A percentile compares a stretch with the other conserved stretches of the same genome.
phyloP scores from a whole-genome alignment of 2,888 invertebrate genomes.

The Thymelicus lineola region DNA sequence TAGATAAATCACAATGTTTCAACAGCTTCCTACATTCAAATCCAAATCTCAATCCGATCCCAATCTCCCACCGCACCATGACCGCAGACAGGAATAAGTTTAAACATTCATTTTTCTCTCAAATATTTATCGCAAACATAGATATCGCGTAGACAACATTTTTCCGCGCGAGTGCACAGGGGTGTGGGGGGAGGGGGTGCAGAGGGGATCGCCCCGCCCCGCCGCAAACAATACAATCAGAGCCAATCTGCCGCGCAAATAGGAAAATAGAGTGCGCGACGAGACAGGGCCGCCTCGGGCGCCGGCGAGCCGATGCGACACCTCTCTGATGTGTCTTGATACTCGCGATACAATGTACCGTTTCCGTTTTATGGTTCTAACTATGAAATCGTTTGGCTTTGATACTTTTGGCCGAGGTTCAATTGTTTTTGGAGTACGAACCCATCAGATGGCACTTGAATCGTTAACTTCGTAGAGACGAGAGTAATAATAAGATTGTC shows the following conservation, averaged over 20 bases:
- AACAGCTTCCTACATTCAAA: not conserved
- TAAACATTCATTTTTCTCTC: constrained; percentile 69
- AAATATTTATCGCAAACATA: constrained; percentile 77
- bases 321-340: constrained; percentile 5
- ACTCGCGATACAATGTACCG: not conserved
- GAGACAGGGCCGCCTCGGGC: constrained; percentile 71
- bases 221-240: constrained; percentile 84
- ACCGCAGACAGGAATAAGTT: constrained; percentile 47
- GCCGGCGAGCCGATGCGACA: constrained; percentile 19
- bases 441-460: not conserved
- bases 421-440: not conserved
- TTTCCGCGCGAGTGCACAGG: constrained; percentile 70
- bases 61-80: constrained; percentile 9
- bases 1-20: too few relatives aligned
- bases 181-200: constrained; percentile 44
- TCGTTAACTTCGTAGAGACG: too few relatives aligned
- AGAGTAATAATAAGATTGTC: too few relatives aligned
- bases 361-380: not conserved
- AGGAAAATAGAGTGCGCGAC: constrained; percentile 83
- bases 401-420: constrained; percentile 10
- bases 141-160: constrained; percentile 71
- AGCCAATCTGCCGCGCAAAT: constrained; percentile 84
- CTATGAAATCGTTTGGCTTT: not conserved
- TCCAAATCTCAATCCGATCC: not conserved
- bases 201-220: constrained; percentile 53